phyloP scores from a whole-genome alignment of 2,113 vertebrate species.

The Zootoca vivipara region DNA sequence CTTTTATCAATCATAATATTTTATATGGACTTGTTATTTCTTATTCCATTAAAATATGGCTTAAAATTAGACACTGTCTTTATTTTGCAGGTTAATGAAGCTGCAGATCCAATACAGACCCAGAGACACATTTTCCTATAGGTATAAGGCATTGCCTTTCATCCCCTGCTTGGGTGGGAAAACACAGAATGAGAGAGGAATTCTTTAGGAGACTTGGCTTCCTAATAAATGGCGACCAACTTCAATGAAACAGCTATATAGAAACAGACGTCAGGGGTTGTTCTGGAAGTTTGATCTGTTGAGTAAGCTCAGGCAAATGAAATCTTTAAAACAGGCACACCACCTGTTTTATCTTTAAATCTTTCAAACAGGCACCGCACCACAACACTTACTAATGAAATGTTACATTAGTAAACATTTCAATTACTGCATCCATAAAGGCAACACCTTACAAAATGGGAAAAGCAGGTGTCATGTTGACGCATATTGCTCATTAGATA shows the following conservation, averaged over 20 bases:
- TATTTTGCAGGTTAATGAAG: not conserved
- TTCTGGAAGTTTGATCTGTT: constrained; percentile 53
- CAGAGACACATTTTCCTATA: not conserved
- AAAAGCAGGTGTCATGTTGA: constrained; percentile 72
- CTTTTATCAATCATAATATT: not conserved
- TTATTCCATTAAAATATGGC: not conserved
- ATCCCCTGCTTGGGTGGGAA: constrained; percentile 38
- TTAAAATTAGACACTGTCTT: not conserved
- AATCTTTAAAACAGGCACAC: constrained; percentile 36
- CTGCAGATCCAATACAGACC: not conserved
- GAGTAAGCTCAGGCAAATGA: constrained; percentile 52
- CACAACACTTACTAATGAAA: constrained; percentile 27
- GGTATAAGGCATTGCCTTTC: not conserved
- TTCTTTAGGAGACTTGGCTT: constrained; percentile 57
- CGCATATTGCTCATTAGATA: constrained; percentile 73
- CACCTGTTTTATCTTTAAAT: no score
- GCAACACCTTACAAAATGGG: constrained; percentile 67
- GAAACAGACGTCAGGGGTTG: constrained; percentile 36
- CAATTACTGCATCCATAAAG: constrained; percentile 73
- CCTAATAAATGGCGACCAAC: constrained; percentile 54
- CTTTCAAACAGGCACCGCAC: constrained; percentile 49
- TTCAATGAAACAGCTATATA: constrained; percentile 61
- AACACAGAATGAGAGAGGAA: constrained; percentile 17
- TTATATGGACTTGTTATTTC: not conserved
- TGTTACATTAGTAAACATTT: constrained; percentile 70